A percentile compares a stretch with the other conserved stretches of the same genome.
phyloP scores from a whole-genome alignment of 2,113 vertebrate species.

The Prionailurus bengalensis region DNA sequence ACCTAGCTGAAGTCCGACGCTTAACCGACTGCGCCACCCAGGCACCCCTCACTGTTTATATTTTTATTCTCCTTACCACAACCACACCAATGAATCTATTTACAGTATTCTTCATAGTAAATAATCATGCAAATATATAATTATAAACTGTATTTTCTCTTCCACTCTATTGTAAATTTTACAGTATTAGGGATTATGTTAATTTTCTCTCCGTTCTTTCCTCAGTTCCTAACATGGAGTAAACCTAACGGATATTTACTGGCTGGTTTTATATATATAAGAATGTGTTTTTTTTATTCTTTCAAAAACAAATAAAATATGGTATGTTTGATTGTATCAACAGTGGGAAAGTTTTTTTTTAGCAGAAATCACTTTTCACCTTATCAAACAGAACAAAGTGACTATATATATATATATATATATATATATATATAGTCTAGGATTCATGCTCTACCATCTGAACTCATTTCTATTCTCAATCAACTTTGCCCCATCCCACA shows the following conservation, averaged over 20 bases:
- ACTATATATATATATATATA: not conserved
- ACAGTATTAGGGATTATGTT: not conserved
- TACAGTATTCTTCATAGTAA: not conserved
- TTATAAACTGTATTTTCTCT: not conserved
- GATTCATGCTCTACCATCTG: not conserved
- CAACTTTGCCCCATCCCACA: not conserved
- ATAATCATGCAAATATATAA: not conserved
- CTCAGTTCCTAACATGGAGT: not conserved
- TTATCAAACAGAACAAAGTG: not conserved
- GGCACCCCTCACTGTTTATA: not conserved
- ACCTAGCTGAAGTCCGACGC: too few species aligned
- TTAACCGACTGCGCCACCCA: too few species aligned
- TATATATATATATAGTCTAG: not conserved
- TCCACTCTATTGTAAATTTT: not conserved
- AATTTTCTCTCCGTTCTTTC: not conserved
- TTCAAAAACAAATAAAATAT: conserved; percentile 6
- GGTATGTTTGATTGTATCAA: not conserved
- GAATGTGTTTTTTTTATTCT: not conserved
- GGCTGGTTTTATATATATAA: not conserved
- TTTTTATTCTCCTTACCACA: not conserved
- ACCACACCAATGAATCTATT: not conserved
- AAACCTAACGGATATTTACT: conserved; percentile 7
- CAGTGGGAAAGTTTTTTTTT: not conserved
- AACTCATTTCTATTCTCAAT: not conserved
- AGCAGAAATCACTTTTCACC: not conserved